A percentile compares a stretch with the other conserved stretches of the same genome.
phyloP scores from a whole-genome alignment of 2,797 vertebrate genomes.

The Periparus ater region DNA sequence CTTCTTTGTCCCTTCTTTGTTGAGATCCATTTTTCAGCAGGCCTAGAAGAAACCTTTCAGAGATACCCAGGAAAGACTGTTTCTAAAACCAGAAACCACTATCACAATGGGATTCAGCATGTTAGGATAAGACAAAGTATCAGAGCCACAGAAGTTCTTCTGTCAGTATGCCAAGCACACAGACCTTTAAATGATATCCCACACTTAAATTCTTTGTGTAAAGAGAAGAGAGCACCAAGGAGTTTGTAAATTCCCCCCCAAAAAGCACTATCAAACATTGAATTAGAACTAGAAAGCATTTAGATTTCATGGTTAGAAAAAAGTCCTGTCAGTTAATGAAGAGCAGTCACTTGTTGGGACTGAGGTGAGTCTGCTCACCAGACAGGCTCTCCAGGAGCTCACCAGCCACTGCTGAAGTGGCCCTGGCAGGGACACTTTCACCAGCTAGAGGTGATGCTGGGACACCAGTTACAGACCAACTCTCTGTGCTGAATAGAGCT shows the following conservation, averaged over 20 bases:
- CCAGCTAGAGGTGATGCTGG: neutral
- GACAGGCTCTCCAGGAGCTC: neutral
- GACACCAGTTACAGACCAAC: neutral
- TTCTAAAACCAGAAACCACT: neutral
- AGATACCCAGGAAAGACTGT: neutral
- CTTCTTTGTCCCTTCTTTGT: neutral
- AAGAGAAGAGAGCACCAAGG: neutral
- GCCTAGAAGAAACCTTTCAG: neutral
- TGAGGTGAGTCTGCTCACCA: neutral
- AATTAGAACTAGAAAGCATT: neutral
- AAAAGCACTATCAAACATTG: neutral
- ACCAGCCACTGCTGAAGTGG: neutral
- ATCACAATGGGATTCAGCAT: neutral
- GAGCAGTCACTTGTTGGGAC: neutral
- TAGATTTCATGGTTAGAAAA: neutral
- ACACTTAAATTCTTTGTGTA: neutral
- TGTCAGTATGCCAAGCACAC: neutral
- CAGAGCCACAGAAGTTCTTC: neutral
- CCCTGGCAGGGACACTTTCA: fast-evolving
- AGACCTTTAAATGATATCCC: neutral
- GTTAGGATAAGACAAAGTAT: neutral
- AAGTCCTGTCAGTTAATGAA: neutral
- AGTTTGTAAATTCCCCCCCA: neutral
- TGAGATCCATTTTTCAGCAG: neutral
- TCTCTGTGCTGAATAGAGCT: neutral